phyloP scores from a whole-genome alignment of 1,140 invertebrate species.

The Fopius arisanus region DNA sequence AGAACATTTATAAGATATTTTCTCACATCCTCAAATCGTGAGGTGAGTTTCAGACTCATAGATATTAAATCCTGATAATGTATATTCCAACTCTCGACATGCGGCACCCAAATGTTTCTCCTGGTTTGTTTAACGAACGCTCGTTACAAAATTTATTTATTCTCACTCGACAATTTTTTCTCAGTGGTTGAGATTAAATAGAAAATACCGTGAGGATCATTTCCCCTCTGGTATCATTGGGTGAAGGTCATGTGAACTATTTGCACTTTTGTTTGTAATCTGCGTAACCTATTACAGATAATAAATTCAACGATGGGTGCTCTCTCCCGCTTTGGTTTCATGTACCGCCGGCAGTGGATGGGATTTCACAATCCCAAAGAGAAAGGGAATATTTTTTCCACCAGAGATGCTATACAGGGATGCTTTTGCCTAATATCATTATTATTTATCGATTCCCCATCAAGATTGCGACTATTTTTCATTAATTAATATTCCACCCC shows the following conservation, averaged over 20 bases:
- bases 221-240: conserved; percentile 32
- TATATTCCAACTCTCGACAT: neutral
- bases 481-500: too few species aligned
- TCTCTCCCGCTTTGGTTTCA: conserved; percentile 5
- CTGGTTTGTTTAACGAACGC: neutral
- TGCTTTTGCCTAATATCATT: neutral
- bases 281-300: conserved; percentile 56
- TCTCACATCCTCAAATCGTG: neutral
- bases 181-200: conserved; percentile 4
- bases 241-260: conserved; percentile 60
- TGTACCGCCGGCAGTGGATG: conserved; percentile 24
- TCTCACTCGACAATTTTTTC: neutral
- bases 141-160: neutral
- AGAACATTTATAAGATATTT: neutral
- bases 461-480: too few species aligned
- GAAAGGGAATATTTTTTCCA: conserved; percentile 45
- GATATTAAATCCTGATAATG: neutral
- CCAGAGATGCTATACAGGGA: neutral
- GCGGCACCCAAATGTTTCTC: neutral
- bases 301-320: conserved; percentile 50
- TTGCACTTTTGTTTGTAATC: conserved; percentile 58
- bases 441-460: neutral
- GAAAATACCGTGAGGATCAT: neutral
- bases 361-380: conserved; percentile 56
- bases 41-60: neutral